These are phyloP conservation scores for Apeira syringaria DNA, from an alignment of 2,888 invertebrate genomes.

Conservation along the genomic window DNA sequence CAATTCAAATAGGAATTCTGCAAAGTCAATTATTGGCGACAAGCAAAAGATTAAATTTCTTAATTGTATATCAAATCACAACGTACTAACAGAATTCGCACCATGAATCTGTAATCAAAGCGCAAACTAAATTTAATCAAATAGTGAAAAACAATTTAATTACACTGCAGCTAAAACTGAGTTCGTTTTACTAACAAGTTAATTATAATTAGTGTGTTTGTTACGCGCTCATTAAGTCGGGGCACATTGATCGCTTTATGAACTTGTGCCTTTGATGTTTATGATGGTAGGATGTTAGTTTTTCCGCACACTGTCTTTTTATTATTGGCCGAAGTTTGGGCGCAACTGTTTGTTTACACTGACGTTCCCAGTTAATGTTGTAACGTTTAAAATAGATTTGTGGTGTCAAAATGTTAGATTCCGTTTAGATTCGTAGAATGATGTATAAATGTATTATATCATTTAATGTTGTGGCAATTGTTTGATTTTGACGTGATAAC, in stretches of 20 bases:
- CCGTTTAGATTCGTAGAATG: conserved; percentile 55
- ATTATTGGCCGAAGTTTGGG: conserved; percentile 82
- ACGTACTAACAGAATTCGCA: neutral
- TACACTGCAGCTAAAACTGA: conserved; percentile 25
- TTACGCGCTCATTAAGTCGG: conserved; percentile 60
- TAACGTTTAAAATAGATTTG: conserved; percentile 74
- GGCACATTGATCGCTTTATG: conserved; percentile 76
- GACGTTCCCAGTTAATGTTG: conserved; percentile 58
- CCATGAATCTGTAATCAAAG: conserved; percentile 29
- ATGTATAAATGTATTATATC: conserved; percentile 3
- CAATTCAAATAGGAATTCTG: too few relatives aligned
- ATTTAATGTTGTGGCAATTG: too few relatives aligned
- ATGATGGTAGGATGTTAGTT: conserved; percentile 80
- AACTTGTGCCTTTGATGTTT: conserved; percentile 73
- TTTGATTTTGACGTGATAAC: too few relatives aligned
- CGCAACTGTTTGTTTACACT: conserved; percentile 77
- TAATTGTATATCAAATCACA: too few relatives aligned
- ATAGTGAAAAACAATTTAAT: conserved; percentile 25
- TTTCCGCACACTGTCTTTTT: conserved; percentile 82
- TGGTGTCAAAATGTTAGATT: conserved; percentile 76
- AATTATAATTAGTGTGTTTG: conserved; percentile 61
- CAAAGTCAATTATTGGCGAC: too few relatives aligned
- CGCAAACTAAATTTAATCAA: conserved; percentile 22
- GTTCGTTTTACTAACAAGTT: conserved; percentile 28
- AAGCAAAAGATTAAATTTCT: too few relatives aligned